These are phyloP conservation scores for Liodrosophila aerea DNA, from an alignment of 2,888 invertebrate species.

Conservation along the genomic window DNA sequence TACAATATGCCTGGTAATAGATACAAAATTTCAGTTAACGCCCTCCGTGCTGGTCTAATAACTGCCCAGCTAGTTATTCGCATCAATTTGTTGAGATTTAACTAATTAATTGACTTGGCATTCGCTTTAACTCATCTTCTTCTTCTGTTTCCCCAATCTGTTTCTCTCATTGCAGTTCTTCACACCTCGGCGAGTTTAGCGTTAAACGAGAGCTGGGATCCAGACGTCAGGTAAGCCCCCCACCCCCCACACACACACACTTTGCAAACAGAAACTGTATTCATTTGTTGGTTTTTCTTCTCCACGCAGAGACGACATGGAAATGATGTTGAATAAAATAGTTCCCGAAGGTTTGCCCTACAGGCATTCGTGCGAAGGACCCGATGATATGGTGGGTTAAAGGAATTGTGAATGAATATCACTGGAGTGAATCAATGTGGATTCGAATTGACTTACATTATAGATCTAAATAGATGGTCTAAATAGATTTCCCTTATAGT, in stretches of 20 bases:
- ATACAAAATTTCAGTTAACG: conserved; percentile 11
- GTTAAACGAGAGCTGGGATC: conserved; percentile 99
- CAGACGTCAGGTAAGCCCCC: conserved; percentile 88
- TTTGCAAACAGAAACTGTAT: background rate
- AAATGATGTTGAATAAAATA: conserved; percentile 99
- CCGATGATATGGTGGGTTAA: conserved; percentile 95
- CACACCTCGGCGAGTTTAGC: conserved; percentile 99
- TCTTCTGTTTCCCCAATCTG: too few species aligned
- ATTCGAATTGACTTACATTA: background rate
- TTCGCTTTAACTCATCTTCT: conserved; percentile 42
- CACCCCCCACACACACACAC: too few species aligned
- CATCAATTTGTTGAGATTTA: conserved; percentile 10
- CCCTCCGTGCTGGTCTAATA: conserved; percentile 46
- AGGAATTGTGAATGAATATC: background rate
- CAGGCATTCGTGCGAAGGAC: conserved; percentile 98
- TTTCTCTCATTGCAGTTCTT: conserved; percentile 87
- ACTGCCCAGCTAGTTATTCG: conserved; percentile 21
- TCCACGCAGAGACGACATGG: conserved; percentile 93
- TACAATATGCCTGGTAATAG: conserved; percentile 41
- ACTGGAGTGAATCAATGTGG: background rate
- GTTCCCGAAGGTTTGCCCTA: conserved; percentile 98
- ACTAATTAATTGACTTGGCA: conserved; percentile 55
- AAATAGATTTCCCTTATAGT: background rate
- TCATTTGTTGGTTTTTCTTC: conserved; percentile 1
- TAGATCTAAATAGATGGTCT: too few species aligned